Percentiles rank a stretch among this genome's conserved stretches.
These are phyloP conservation scores for Pachycephus smyrnensis DNA, from an alignment of 2,888 invertebrate genomes.

Conservation along the genomic window DNA sequence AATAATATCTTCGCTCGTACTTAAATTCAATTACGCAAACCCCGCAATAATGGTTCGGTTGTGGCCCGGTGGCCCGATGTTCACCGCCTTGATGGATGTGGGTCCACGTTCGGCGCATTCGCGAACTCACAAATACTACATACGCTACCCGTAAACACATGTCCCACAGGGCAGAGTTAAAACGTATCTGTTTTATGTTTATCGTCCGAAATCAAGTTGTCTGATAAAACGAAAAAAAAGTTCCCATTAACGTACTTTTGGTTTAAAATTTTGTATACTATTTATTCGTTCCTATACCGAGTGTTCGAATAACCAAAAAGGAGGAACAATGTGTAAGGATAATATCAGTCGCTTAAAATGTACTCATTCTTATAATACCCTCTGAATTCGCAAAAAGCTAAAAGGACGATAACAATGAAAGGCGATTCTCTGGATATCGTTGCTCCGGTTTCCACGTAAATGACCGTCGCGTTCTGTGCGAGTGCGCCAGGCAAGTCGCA, in stretches of 20 bases:
- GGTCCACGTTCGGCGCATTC: constrained; percentile 33
- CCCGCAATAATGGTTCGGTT: constrained; percentile 62
- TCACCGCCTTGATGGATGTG: constrained; percentile 62
- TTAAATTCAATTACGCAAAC: constrained; percentile 64
- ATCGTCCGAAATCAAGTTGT: background rate
- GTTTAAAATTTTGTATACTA: background rate
- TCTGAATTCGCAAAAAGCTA: background rate
- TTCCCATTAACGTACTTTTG: background rate
- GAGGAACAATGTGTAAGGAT: background rate
- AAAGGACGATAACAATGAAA: background rate
- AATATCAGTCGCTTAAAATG: background rate
- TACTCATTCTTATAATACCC: background rate
- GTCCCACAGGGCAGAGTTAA: background rate
- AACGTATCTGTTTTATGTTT: background rate
- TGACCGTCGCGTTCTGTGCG: background rate
- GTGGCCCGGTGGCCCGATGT: constrained; percentile 52
- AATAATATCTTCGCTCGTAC: constrained; percentile 65
- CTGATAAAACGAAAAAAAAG: background rate
- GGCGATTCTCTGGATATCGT: background rate
- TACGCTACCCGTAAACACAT: constrained; percentile 10
- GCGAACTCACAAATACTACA: constrained; percentile 12
- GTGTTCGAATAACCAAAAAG: background rate
- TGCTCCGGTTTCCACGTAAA: background rate
- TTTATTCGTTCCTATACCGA: background rate
- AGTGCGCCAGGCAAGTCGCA: background rate